phyloP scores from a whole-genome alignment of 92 coral and sea anemone genomes.

The Blastomussa wellsi region DNA sequence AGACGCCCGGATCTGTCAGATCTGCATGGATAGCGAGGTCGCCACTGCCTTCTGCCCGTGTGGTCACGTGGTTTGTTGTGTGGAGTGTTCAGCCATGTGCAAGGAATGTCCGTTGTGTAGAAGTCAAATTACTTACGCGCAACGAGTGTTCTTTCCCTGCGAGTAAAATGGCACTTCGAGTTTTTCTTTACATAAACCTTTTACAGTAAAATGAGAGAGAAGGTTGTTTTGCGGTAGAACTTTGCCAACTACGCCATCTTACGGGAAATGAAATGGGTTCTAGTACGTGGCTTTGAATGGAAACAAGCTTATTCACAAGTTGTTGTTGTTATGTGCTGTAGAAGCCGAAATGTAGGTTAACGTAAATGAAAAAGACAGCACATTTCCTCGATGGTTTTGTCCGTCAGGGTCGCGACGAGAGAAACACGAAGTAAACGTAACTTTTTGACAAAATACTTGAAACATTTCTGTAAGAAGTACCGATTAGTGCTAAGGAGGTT shows the following conservation, averaged over 20 bases:
- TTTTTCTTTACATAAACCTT: not conserved
- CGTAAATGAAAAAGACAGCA: not conserved
- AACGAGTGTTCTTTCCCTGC: conserved; percentile 95
- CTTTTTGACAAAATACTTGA: not conserved
- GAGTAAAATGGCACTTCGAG: conserved; percentile 48
- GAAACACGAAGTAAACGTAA: not conserved
- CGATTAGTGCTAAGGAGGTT: not conserved
- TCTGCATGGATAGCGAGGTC: conserved; percentile 98
- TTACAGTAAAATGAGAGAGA: not conserved
- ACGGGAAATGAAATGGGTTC: not conserved
- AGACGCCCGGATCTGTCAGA: conserved; percentile 95
- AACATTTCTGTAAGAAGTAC: not conserved
- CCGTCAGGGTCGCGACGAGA: not conserved
- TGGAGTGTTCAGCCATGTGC: conserved; percentile 96
- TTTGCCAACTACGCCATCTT: not conserved
- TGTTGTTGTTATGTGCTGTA: not conserved
- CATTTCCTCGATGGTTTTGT: not conserved
- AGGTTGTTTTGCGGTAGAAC: conserved; percentile 15
- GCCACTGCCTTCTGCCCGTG: conserved; percentile 99
- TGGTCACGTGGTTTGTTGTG: conserved; percentile 99
- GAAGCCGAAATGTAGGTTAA: not conserved
- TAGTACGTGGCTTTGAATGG: not conserved
- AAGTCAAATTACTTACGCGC: conserved; percentile 96
- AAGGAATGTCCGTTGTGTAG: conserved; percentile 97
- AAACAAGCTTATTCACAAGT: not conserved